Base-by-base conservation (phyloP, 2,888 invertebrate genomes). In the Aphidoletes aphidimyza region DNA sequence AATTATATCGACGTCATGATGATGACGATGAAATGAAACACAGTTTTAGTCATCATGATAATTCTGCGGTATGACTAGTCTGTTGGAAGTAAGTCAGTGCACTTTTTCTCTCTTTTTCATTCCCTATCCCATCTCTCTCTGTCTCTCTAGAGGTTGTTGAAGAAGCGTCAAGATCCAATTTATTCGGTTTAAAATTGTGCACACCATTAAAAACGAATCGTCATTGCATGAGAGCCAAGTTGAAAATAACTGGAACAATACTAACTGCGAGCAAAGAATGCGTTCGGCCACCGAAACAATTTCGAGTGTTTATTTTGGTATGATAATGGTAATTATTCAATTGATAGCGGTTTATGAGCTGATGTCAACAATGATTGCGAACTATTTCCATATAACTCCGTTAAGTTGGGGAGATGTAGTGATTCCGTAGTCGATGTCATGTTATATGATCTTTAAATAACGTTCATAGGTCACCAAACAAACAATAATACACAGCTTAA, bases 1-100 rank as follows among this genome's bases (percentile, higher is more conserved):
- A 81, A 81, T 81, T 81, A 81, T 81, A 81, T 81, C 81, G 81
- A 81, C 81, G 81, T 81, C 81, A 81, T 59, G 2, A 59, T 59
- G 59, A 49, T 69, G 69, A 69, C 14, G 54, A 54, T 54, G 54
- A 54, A 47, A 59, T 30, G 69, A 69, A 69, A 69, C 69, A 69
- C 8, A 34, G 30, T 69, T 69, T 69, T 34, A 9, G 30, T 69
- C 34, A 69, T 69, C 69, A 69, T 69, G 34, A 69, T 69, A 34
- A 69, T 69, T 3, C 14, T 14, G 69, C 69, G 69, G 34, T 69
- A 69, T 69, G 69, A 5, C 36, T 36, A 69, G 69, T 69, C 14
- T 34, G 14, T 81, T 22, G 8, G n/a, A n/a, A n/a, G n/a, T n/a
- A n/a, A n/a, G n/a, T n/a, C n/a, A n/a, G n/a, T n/a, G n/a, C n/a